phyloP scores from a whole-genome alignment of 1,140 invertebrate genomes.

The Drosophila athabasca region DNA sequence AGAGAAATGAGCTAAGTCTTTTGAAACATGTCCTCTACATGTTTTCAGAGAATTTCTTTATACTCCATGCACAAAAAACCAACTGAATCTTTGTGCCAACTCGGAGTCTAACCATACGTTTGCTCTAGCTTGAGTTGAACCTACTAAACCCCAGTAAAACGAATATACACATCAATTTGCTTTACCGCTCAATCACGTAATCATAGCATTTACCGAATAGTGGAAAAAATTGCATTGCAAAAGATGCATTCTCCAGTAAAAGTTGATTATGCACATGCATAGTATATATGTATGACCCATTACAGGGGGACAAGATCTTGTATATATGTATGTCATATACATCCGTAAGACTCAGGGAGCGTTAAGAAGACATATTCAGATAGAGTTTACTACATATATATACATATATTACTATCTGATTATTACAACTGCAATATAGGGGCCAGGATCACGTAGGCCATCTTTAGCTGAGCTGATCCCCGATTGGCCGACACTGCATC shows the following conservation, averaged over 20 bases:
- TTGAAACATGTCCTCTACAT: not conserved
- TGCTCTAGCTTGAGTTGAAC: conserved; percentile 8
- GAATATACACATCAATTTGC: not conserved
- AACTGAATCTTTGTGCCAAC: conserved; percentile 2
- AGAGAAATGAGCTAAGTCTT: not conserved
- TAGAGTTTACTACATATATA: not conserved
- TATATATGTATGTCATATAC: not conserved
- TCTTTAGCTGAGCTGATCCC: conserved; percentile 97
- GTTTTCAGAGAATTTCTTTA: too few species aligned
- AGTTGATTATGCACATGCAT: too few species aligned
- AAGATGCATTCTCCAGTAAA: too few species aligned
- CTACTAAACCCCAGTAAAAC: not conserved
- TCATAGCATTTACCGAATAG: too few species aligned
- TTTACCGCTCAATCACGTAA: not conserved
- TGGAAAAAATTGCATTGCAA: too few species aligned
- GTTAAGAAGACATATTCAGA: not conserved
- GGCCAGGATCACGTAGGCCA: conserved; percentile 89
- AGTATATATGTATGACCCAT: too few species aligned
- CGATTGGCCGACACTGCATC: conserved; percentile 97
- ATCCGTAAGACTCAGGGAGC: too few species aligned
- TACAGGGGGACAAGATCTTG: not conserved
- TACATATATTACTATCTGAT: conserved; percentile 2
- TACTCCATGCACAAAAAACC: not conserved
- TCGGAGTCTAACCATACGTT: not conserved
- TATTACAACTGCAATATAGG: conserved; percentile 83